A percentile compares a stretch with the other conserved stretches of the same genome.
phyloP scores from a whole-genome alignment of 2,888 invertebrate species.

The Troides oblongomaculatus region DNA sequence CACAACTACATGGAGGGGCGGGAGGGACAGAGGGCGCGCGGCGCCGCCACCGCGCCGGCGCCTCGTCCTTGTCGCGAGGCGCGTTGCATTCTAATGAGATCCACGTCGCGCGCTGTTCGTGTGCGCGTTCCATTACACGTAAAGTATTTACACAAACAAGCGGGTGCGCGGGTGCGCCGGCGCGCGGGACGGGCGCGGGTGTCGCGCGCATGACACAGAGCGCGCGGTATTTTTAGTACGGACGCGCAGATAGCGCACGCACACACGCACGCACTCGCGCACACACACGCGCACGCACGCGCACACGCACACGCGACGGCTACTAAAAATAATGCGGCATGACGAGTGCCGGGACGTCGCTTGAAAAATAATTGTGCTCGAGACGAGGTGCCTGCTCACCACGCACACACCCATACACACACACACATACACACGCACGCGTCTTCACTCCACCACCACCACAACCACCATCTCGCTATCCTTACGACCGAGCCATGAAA shows the following conservation, averaged over 20 bases:
- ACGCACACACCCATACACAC: neutral
- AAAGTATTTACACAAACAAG: too few relatives aligned
- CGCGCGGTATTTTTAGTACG: slow-evolving; percentile 18
- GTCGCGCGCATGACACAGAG: neutral
- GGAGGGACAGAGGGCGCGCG: too few relatives aligned
- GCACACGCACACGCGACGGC: neutral
- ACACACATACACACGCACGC: too few relatives aligned
- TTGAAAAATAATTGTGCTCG: neutral
- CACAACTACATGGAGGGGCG: too few relatives aligned
- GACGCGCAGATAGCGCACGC: slow-evolving; percentile 5
- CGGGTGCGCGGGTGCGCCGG: neutral
- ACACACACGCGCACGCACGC: slow-evolving; percentile 5
- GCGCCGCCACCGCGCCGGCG: neutral
- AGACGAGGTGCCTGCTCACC: neutral
- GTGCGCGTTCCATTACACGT: too few relatives aligned
- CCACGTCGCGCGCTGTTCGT: neutral
- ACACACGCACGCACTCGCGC: neutral
- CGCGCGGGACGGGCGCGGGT: neutral
- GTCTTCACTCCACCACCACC: neutral
- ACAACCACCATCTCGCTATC: neutral
- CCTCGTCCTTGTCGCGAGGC: slow-evolving; percentile 8
- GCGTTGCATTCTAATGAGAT: slow-evolving; percentile 13
- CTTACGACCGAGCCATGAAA: too few relatives aligned
- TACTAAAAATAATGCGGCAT: slow-evolving; percentile 18
- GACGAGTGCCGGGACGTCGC: slow-evolving; percentile 5